These are phyloP conservation scores for Pelochelys cantorii DNA, from an alignment of 2,797 vertebrate genomes.

Conservation along the genomic window DNA sequence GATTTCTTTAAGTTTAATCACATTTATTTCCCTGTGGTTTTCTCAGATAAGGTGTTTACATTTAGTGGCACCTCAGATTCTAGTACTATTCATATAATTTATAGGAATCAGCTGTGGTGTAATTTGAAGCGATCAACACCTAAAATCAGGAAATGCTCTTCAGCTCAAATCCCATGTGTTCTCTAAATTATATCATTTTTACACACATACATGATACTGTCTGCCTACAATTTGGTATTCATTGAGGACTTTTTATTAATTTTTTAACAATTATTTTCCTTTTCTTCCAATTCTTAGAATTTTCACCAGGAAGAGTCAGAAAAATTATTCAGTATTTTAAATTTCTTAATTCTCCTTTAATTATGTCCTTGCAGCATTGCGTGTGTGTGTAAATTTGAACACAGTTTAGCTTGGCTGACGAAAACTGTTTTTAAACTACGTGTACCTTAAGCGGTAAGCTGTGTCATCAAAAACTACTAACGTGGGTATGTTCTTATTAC, in stretches of 20 bases:
- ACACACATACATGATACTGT: not conserved
- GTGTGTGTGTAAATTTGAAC: not conserved
- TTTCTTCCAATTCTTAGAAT: not conserved
- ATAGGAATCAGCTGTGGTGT: not conserved
- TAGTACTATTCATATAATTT: not conserved
- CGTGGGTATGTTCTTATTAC: not conserved
- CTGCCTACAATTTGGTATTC: not conserved
- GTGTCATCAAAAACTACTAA: rapidly evolving
- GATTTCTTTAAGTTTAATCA: not conserved
- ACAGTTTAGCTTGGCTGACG: not conserved
- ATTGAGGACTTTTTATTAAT: not conserved
- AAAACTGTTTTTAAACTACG: not conserved
- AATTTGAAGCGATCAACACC: not conserved
- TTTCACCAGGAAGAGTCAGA: not conserved
- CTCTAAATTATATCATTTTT: not conserved
- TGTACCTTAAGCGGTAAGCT: not conserved
- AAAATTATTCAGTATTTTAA: not conserved
- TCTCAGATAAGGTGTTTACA: not conserved
- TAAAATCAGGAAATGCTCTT: not conserved
- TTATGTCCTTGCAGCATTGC: not conserved
- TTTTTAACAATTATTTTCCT: not conserved
- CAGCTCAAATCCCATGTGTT: not conserved
- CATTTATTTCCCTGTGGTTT: not conserved
- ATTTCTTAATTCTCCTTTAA: not conserved
- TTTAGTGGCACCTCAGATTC: not conserved